Base-by-base conservation (phyloP, 1,140 invertebrate species). In the Magallana ariakensis region DNA sequence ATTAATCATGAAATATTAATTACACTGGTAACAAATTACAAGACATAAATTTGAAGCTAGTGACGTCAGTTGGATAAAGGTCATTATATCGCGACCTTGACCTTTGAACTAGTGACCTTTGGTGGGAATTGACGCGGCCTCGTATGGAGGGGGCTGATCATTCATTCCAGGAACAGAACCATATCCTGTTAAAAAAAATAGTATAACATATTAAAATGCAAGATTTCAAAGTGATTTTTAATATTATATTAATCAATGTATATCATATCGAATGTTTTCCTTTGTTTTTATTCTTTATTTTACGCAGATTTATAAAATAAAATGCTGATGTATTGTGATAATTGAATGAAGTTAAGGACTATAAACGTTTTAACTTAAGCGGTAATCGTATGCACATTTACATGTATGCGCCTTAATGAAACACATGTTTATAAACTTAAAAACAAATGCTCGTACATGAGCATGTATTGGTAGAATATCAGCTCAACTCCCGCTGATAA, bases 141-240 rank as follows among this genome's bases (percentile, higher is more conserved):
- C 66, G 33, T 75, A 75, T 10, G 66, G 66, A 33, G 66, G 66
- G 22, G 19, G 66, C 9, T 75, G 22, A 1, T 5, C 22, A 33
- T 26, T 22, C 11, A 46, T 46, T 46, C 66, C 66, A 26, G 26
- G 33, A 75, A 26, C 33, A 13, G 66, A 1, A 3, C 66, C 66
- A 75, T 75, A 75, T 75, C 66, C 66, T 75, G 66, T 75, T 13
- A 75, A 60, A 60, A 60, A 60, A 1, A 13, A 60, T 5, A 16
- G 1, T 7, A 11, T 16, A 60, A n/a, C n/a, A 13, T 16, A 60
- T 16, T n/a, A 0, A 13, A 6, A 7, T n/a, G n/a, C 5, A 5
- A 60, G 9, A 60, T 13, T 13, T n/a, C 0, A 15, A 16, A 13
- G 15, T n/a, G 5, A 5, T 16, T 0, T 10, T 13, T 1, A 60